Evolutionary conservation across 2,888 invertebrate genomes (phyloP).

Genomic region (Octonoba sinensis): DNA sequence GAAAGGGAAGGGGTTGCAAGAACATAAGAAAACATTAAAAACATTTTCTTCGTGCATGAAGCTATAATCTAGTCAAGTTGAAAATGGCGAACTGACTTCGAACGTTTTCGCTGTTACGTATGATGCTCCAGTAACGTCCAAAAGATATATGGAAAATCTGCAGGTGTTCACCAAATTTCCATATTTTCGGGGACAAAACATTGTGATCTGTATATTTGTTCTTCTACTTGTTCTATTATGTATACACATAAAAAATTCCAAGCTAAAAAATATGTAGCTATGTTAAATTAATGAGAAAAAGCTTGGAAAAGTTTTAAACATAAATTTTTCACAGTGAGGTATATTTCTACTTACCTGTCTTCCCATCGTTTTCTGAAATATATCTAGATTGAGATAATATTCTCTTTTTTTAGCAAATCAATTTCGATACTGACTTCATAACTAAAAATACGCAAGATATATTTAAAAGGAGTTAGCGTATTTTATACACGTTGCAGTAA

Average conservation of each 20-base stretch:
- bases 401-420: not conserved
- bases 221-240: conserved; percentile 35
- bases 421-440: conserved; percentile 6
- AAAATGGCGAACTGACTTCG: not conserved
- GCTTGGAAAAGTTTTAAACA: conserved; percentile 7
- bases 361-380: conserved; percentile 27
- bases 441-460: not conserved
- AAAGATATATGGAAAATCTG: not conserved
- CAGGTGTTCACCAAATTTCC: conserved; percentile 6
- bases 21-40: conserved; percentile 39
- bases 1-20: conserved; percentile 53
- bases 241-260: conserved; percentile 27
- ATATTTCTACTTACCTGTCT: conserved; percentile 46
- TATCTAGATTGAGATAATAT: conserved; percentile 2
- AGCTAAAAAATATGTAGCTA: conserved; percentile 17
- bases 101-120: not conserved
- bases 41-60: not conserved
- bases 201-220: conserved; percentile 57
- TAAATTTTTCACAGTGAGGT: conserved; percentile 10
- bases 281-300: conserved; percentile 10
- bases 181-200: conserved; percentile 33
- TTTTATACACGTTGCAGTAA: too few relatives aligned
- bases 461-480: too few relatives aligned
- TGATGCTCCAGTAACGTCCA: conserved; percentile 12
- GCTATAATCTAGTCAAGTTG: conserved; percentile 38